A percentile compares a stretch with the other conserved stretches of the same genome.
Evolutionary conservation across 1,140 invertebrate genomes (phyloP).

Genomic region (Anoplolepis gracilipes): DNA sequence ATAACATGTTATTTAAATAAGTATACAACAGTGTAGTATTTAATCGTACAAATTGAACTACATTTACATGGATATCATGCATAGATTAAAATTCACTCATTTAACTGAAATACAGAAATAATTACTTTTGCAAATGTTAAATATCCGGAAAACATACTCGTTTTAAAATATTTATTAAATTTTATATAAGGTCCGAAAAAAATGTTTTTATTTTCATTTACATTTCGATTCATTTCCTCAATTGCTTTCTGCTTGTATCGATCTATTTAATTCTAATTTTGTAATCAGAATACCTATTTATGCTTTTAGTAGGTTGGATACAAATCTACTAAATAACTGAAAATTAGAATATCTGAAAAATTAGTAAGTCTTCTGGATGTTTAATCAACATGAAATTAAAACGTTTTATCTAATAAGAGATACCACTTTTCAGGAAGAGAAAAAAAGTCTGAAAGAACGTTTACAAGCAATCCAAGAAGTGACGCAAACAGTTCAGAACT

Average conservation of each 20-base stretch:
- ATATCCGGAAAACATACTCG: background rate
- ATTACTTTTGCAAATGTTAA: background rate
- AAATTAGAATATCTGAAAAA: background rate
- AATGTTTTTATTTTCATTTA: background rate
- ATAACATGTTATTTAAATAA: background rate
- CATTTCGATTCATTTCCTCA: background rate
- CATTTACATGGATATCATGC: background rate
- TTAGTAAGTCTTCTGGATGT: background rate
- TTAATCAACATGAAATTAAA: background rate
- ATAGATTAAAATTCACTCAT: background rate
- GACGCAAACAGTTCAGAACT: conserved; percentile 96
- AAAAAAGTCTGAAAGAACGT: conserved; percentile 97
- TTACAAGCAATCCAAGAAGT: conserved; percentile 98
- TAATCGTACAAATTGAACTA: background rate
- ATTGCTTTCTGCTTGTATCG: background rate
- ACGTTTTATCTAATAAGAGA: background rate
- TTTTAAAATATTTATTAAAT: too few relatives aligned
- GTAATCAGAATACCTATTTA: background rate
- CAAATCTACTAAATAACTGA: background rate
- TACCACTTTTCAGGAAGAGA: conserved; percentile 91
- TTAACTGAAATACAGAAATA: background rate
- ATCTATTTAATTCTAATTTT: conserved; percentile 10
- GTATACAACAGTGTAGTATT: background rate
- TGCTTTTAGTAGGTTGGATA: background rate
- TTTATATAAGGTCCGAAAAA: too few relatives aligned